Evolutionary conservation across 1,140 invertebrate genomes (phyloP), one percentile per base, ranked within the genome.

Genomic region (Oncopodura yosiiana): DNA sequence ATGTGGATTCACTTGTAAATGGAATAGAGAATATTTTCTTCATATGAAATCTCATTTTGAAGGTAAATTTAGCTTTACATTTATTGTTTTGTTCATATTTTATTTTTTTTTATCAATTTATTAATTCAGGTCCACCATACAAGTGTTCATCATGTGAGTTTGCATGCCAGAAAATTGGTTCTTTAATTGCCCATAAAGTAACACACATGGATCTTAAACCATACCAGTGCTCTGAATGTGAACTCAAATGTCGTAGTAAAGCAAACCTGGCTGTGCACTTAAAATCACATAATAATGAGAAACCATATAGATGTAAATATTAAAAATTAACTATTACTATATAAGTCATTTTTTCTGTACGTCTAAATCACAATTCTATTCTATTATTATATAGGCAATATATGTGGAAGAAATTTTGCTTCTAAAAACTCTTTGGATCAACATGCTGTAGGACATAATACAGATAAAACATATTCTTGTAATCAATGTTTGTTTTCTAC

Each of bases 401-500:
- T 71, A 53, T 81, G 70, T 71, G 71, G 70, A 18, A 67, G 70
- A 56, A 68, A 63, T 29, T 81, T 76, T 73, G 74, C 73, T 46
- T 76, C 71, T 61, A 78, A 74, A 69, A 75, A 74, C 43, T 77
- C 76, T 24, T 60, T 81, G 16, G 75, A 79, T 56, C 75, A 79
- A 57, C 81, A 81, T 66, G 66, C 74, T 56, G 69, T 68, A 19
- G 75, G 70, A 1, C 79, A 81, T 66, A 72, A 73, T 39, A 71
- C 71, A 56, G 72, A 75, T 27, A 65, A 75, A 29, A 76, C 79
- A 55, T 77, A 76, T 62, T 65, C 75, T 2, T 83, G 81, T 68
- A 79, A 80, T 54, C 70, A 72, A 9, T 83, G 81, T 71, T 76
- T 78, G 16, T 83, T 82, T 66, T 71, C 75, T 52, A 81, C 80